Base-by-base conservation (phyloP, 2,797 vertebrate genomes). In the Glossophaga mutica region DNA sequence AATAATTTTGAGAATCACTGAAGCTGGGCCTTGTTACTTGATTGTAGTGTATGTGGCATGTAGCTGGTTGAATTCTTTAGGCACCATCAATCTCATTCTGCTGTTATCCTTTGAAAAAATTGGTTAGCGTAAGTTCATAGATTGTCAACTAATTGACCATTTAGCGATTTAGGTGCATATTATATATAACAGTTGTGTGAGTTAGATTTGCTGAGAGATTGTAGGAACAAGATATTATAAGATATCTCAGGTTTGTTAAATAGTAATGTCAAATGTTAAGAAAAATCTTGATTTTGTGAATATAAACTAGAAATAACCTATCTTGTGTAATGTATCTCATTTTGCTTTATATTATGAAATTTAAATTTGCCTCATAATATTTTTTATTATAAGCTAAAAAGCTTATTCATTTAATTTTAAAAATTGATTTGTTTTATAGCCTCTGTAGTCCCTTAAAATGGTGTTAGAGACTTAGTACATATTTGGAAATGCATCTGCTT, bases 401-500 rank as follows among this genome's bases (percentile, higher is more conserved):
- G 14, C 71, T 83, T 87, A 18, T n/a, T 90, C 82, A 73, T 83
- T 89, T 94, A 59, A 92, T 85, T 83, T 87, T 52, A 32, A 92
- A 77, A 34, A 48, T 83, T 55, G 85, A 48, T 83, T 55, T 90
- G 18, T 73, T 44, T 93, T 81, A 11, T 86, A 42, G 88, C 26
- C 77, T 79, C 9, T 68, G 11, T 85, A 32, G 39, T 96, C 24
- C 32, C 34, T 89, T 94, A 62, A 70, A 84, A 46, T 26, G 90
- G n/a, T 87, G 26, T 18, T 87, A 37, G 9, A 6, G 3, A 70
- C 21, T 90, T 5, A 37, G 8, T 55, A 73, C 32, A 71, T 89
- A 37, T 90, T 90, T 96, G 67, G 94, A 94, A 94, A 87, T 73
- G 46, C 46, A n/a, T 81, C 79, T 68, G 1, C 59, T 82, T 92